Evolutionary conservation across 1,140 invertebrate species (phyloP).

Genomic region (Rhagoletis zephyria): DNA sequence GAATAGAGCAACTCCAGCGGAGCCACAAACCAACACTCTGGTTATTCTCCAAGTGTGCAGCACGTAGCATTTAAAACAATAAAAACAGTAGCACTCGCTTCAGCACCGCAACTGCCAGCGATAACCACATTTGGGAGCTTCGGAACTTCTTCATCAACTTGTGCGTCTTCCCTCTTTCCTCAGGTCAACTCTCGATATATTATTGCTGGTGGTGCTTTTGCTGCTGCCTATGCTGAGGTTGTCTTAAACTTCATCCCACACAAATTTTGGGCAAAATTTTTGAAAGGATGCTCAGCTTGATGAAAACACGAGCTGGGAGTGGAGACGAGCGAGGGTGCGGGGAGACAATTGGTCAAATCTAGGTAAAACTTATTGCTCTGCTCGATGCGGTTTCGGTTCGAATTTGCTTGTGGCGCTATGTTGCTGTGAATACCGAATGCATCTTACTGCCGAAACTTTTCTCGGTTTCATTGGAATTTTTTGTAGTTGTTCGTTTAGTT

Average conservation of each 20-base stretch:
- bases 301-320: background rate
- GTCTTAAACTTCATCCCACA: constrained; percentile 33
- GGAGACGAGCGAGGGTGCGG: background rate
- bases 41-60: constrained; percentile 5
- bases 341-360: background rate
- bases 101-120: background rate
- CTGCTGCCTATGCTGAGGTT: background rate
- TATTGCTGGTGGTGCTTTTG: background rate
- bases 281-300: background rate
- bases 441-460: constrained; percentile 41
- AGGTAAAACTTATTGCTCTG: constrained; percentile 26
- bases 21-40: constrained; percentile 22
- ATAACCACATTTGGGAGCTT: constrained; percentile 34
- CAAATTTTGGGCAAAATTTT: constrained; percentile 31
- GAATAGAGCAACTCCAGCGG: constrained; percentile 24
- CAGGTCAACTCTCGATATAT: background rate
- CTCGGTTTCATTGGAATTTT: constrained; percentile 31
- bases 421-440: constrained; percentile 28
- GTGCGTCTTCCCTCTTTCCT: background rate
- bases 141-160: constrained; percentile 49
- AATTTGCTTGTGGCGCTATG: background rate
- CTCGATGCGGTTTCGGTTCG: background rate
- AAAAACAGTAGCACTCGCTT: background rate
- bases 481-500: constrained; percentile 14
- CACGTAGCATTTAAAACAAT: background rate